These are phyloP conservation scores for Ceuthmochares aereus DNA, from an alignment of 2,113 vertebrate genomes.

Conservation along the genomic window DNA sequence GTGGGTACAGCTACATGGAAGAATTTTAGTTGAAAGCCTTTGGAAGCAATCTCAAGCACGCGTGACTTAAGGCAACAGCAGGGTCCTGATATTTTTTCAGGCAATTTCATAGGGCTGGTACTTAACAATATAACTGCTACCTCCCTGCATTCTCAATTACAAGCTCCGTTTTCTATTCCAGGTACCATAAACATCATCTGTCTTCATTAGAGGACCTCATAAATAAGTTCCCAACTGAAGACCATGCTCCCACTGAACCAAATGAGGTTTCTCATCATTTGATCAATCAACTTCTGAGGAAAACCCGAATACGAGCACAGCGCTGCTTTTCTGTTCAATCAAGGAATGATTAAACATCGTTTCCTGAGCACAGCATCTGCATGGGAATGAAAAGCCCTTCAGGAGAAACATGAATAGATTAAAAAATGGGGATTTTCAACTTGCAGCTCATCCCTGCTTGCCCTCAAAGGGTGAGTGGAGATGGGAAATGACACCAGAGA, in stretches of 20 bases:
- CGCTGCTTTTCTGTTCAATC: background rate
- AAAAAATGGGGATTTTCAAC: background rate
- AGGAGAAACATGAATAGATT: background rate
- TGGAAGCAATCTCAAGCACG: background rate
- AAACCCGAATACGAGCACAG: background rate
- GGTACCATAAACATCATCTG: background rate
- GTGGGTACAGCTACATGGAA: background rate
- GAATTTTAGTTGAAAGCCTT: background rate
- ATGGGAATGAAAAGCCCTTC: background rate
- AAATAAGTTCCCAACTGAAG: constrained; percentile 13
- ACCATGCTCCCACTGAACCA: background rate
- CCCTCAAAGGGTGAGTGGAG: rapidly evolving
- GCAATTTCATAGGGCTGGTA: background rate
- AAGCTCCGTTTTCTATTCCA: background rate
- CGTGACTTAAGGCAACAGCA: background rate
- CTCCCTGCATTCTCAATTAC: background rate
- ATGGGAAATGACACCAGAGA: background rate
- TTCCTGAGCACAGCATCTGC: background rate
- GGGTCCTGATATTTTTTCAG: background rate
- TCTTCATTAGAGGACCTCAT: constrained; percentile 39
- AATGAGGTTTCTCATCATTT: constrained; percentile 6
- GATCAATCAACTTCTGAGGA: background rate
- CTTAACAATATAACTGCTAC: background rate
- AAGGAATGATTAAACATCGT: background rate
- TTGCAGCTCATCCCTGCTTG: background rate